A percentile compares a stretch with the other conserved stretches of the same genome.
These are phyloP conservation scores for Ardeotis arabs DNA, from an alignment of 2,113 vertebrate species.

Conservation along the genomic window DNA sequence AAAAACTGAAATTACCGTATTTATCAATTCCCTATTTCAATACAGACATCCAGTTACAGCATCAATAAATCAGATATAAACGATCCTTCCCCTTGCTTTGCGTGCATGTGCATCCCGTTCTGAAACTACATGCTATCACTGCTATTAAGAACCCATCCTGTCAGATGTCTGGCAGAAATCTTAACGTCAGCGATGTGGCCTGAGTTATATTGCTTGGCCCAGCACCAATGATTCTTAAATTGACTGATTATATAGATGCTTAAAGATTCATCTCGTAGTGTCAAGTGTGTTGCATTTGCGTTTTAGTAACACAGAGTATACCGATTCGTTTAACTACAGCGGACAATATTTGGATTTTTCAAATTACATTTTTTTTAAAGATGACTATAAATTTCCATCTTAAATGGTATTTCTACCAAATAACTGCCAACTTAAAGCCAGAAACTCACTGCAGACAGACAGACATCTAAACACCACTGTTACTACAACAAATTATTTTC, in stretches of 20 bases:
- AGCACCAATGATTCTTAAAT: background rate
- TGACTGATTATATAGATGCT: background rate
- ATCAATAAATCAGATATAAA: background rate
- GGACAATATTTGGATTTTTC: background rate
- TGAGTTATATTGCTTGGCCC: background rate
- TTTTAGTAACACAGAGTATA: background rate
- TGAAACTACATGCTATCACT: background rate
- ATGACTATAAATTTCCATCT: background rate
- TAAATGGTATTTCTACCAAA: background rate
- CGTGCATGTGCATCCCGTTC: background rate
- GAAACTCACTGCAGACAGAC: background rate
- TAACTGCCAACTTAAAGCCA: background rate
- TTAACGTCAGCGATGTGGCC: background rate
- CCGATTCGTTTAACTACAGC: background rate
- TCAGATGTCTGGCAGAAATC: background rate
- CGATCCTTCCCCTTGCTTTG: background rate
- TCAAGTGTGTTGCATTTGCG: background rate
- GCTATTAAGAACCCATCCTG: background rate
- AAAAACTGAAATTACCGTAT: background rate
- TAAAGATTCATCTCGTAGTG: background rate
- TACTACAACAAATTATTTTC: background rate
- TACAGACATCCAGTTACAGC: background rate
- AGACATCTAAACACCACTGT: background rate
- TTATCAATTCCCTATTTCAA: background rate
- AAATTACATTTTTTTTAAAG: background rate